A percentile compares a stretch with the other conserved stretches of the same genome.
phyloP scores from a whole-genome alignment of 2,797 vertebrate species.

The Salarias fasciatus region DNA sequence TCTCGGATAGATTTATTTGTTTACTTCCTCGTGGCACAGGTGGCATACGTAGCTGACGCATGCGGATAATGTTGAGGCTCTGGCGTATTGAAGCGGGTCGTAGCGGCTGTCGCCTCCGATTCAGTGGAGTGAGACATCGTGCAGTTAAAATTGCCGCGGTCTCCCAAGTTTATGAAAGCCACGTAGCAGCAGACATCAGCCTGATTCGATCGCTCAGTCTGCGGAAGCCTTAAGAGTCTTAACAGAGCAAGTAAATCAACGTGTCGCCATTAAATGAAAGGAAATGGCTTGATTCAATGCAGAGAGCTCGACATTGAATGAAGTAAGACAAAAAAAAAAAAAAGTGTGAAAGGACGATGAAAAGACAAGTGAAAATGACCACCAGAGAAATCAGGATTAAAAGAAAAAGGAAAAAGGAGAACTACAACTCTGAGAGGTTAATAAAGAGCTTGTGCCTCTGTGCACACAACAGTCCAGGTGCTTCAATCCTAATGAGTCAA shows the following conservation, averaged over 20 bases:
- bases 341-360: neutral
- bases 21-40: no score
- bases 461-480: constrained; percentile 34
- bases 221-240: no score
- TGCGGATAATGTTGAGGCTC: no score
- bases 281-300: constrained; percentile 6
- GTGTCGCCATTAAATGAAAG: neutral
- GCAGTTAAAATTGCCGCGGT: no score
- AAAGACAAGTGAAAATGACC: neutral
- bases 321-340: constrained; percentile 1
- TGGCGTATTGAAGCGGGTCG: no score
- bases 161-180: no score
- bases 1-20: no score
- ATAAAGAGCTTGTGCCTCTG: constrained; percentile 4
- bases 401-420: neutral
- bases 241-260: neutral
- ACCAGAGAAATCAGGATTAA: neutral
- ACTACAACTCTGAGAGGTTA: constrained; percentile 2
- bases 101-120: no score
- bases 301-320: neutral
- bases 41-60: no score
- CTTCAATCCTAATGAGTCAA: constrained; percentile 34
- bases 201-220: no score
- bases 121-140: no score
- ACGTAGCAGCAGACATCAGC: no score